Base-by-base conservation (phyloP, 2,797 vertebrate genomes). In the Sebastes itinus region DNA sequence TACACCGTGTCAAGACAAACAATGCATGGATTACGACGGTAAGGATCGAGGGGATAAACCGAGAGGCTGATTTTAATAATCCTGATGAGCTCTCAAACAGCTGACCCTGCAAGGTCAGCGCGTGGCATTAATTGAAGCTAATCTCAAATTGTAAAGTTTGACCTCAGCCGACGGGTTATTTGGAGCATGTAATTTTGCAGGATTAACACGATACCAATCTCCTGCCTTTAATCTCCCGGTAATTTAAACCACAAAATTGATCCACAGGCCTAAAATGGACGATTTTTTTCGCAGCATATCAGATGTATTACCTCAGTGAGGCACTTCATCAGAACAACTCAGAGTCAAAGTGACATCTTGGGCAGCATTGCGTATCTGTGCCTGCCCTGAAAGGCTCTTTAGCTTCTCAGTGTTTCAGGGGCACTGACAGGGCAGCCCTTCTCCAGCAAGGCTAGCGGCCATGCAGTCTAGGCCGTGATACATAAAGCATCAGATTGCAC, bases 401-500 rank as follows among this genome's bases (percentile, higher is more conserved):
- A 72, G 25, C 84, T 81, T 85, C 88, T 91, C 77, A 77, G 82
- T 66, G 78, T 90, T 91, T 91, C 93, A 85, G 82, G 84, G 77
- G 68, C 58, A 72, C 82, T 90, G 91, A 89, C 88, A 91, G 82
- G 88, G 82, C 78, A 90, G 77, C 81, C 68, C 54, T 78, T 84
- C 77, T 66, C 77, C 72, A 5, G 71, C 82, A 83, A 80, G 80
- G 70, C 78, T 60, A 28, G 72, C n/a, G 63, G 74, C 83, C 80
- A 66, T 60, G 78, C 81, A 84, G 77, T 59, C 82, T 72, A 28
- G 73, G 58, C 76, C 11, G 62, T 90, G 92, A 92, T 87, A 85
- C 90, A 91, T 87, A 88, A 88, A 89, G 90, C 89, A 91, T 94
- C 87, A 78, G 84, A 94, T 94, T 92, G 88, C 90, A 92, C 80